These are phyloP conservation scores for Euura lappo DNA, from an alignment of 1,140 invertebrate species.

Conservation along the genomic window DNA sequence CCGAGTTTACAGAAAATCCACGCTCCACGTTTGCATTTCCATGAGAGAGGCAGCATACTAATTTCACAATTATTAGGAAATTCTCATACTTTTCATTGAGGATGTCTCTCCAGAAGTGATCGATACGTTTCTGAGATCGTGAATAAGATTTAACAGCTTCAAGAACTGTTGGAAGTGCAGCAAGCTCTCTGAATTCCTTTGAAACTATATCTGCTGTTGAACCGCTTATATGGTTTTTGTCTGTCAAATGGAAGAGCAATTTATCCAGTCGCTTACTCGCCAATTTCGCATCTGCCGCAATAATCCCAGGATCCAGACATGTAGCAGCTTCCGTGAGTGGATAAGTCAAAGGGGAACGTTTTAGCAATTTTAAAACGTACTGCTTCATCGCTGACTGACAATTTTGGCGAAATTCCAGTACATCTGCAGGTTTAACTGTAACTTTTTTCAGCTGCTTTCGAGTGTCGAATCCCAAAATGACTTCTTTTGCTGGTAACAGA, in stretches of 20 bases:
- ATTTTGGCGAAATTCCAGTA: background rate
- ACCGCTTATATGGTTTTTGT: too few species aligned
- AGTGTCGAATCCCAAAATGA: background rate
- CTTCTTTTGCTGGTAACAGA: background rate
- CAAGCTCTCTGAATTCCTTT: background rate
- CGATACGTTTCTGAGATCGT: background rate
- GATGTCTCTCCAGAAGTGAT: background rate
- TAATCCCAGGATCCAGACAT: background rate
- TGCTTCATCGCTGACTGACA: background rate
- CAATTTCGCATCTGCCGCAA: background rate
- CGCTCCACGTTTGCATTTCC: conserved; percentile 13
- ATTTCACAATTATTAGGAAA: background rate
- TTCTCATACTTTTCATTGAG: background rate
- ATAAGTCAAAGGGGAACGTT: background rate
- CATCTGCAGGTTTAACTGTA: background rate
- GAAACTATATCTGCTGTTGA: too few species aligned
- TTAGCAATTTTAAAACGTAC: background rate
- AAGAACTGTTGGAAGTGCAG: too few species aligned
- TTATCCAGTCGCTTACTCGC: too few species aligned
- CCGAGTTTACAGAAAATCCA: conserved; percentile 17
- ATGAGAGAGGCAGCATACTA: conserved; percentile 5
- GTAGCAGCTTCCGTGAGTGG: background rate
- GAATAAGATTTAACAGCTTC: too few species aligned
- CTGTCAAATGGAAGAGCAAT: too few species aligned
- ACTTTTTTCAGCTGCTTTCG: background rate